A percentile compares a stretch with the other conserved stretches of the same genome.
Evolutionary conservation across 2,113 vertebrate genomes (phyloP).

Genomic region (Pandion haliaetus): DNA sequence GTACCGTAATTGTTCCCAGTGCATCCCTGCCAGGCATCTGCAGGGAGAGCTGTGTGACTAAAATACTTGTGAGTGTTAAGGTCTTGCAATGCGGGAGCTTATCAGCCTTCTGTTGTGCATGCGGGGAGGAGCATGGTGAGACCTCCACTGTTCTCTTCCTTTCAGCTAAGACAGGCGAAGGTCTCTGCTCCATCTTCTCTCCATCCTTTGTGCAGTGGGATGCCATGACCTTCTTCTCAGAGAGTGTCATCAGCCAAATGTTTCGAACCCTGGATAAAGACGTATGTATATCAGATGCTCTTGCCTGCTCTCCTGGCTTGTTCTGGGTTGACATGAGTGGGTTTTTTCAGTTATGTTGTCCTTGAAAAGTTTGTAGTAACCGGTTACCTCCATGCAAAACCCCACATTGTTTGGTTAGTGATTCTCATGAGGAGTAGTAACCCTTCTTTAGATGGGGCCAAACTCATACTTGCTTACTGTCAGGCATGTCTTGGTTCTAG

Average conservation of each 20-base stretch:
- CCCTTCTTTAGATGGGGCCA: background rate
- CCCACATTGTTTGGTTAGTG: background rate
- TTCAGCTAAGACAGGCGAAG: constrained; percentile 81
- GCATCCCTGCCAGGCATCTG: background rate
- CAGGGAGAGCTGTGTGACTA: background rate
- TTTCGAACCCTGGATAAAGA: constrained; percentile 88
- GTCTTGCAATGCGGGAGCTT: background rate
- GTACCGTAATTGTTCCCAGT: background rate
- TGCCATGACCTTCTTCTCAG: constrained; percentile 92
- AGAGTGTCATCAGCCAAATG: constrained; percentile 86
- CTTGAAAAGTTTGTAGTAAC: background rate
- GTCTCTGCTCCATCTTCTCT: constrained; percentile 86
- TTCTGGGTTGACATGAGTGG: background rate
- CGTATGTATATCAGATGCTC: constrained; percentile 70
- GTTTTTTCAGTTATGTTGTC: background rate
- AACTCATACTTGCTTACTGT: background rate
- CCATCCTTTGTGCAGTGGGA: constrained; percentile 94
- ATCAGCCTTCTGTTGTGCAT: background rate
- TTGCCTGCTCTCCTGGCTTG: background rate
- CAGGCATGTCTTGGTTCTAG: background rate
- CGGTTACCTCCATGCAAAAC: background rate
- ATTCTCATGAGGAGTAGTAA: background rate
- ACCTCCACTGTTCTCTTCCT: constrained; percentile 30
- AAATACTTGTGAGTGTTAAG: background rate
- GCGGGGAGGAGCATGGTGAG: background rate